These are phyloP conservation scores for Dallia pectoralis DNA, from an alignment of 2,797 vertebrate species.

Conservation along the genomic window DNA sequence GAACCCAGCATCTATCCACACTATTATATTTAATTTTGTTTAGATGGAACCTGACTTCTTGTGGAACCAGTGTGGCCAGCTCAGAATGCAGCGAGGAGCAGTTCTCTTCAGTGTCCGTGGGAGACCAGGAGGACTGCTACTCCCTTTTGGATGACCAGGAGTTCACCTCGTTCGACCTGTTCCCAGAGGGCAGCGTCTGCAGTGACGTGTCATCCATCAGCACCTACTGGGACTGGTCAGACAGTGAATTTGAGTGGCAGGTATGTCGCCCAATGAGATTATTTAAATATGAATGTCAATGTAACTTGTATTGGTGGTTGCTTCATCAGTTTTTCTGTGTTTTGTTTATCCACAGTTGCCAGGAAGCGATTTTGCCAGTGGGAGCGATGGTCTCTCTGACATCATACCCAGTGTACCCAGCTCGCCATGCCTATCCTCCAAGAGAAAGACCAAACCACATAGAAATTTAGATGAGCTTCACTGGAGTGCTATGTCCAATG, in stretches of 20 bases:
- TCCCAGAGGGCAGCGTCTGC: slow-evolving; percentile 96
- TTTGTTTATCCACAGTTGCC: slow-evolving; percentile 78
- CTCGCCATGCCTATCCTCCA: slow-evolving; percentile 92
- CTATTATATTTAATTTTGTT: not conserved
- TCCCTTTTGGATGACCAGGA: slow-evolving; percentile 97
- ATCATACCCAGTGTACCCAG: slow-evolving; percentile 96
- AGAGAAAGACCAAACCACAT: slow-evolving; percentile 90
- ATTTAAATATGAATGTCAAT: not conserved
- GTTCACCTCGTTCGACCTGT: slow-evolving; percentile 93
- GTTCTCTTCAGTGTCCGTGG: slow-evolving; percentile 95
- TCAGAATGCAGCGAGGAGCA: slow-evolving; percentile 98
- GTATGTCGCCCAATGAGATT: slow-evolving; percentile 55
- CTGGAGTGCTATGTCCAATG: slow-evolving; percentile 98
- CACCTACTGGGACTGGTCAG: slow-evolving; percentile 99
- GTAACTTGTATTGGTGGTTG: not conserved
- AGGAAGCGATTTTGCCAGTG: slow-evolving; percentile 94
- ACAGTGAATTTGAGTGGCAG: slow-evolving; percentile 99
- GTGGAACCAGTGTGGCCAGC: slow-evolving; percentile 96
- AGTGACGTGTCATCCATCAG: slow-evolving; percentile 98
- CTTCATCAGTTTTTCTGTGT: slow-evolving; percentile 2
- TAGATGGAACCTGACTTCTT: slow-evolving; percentile 97
- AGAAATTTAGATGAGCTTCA: slow-evolving; percentile 95
- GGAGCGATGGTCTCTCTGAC: slow-evolving; percentile 96
- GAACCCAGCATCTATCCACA: no score
- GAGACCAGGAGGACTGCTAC: slow-evolving; percentile 96